These are phyloP conservation scores for Hylaeus volcanicus DNA, from an alignment of 1,140 invertebrate species.

Conservation along the genomic window DNA sequence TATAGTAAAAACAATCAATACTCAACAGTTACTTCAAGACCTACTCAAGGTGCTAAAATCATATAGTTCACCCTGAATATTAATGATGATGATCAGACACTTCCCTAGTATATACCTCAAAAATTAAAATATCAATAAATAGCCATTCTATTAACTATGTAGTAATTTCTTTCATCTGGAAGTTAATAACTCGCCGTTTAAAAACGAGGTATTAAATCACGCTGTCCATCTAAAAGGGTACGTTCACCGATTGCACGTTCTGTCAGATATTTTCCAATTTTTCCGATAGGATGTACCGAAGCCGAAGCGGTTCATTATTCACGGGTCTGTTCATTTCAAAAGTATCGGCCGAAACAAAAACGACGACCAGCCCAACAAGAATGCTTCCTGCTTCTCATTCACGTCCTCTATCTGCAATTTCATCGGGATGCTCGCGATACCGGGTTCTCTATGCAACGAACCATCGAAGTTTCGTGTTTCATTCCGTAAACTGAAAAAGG, in stretches of 20 bases:
- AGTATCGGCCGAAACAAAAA: conserved; percentile 5
- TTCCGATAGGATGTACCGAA: conserved; percentile 20
- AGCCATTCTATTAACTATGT: background rate
- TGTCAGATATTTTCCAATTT: conserved; percentile 36
- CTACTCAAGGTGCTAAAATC: too few relatives aligned
- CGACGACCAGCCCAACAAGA: background rate
- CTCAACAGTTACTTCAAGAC: too few relatives aligned
- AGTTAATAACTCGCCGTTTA: background rate
- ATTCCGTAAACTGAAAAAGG: conserved; percentile 34
- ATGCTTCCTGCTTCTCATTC: conserved; percentile 5
- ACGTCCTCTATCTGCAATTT: conserved; percentile 31
- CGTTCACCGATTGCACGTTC: conserved; percentile 4
- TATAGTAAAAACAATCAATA: too few relatives aligned
- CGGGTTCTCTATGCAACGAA: background rate
- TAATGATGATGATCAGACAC: too few relatives aligned
- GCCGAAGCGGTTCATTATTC: conserved; percentile 30
- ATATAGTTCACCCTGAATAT: too few relatives aligned
- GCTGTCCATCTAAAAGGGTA: background rate
- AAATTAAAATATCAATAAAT: too few relatives aligned
- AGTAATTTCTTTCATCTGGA: background rate
- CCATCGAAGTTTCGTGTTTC: conserved; percentile 33
- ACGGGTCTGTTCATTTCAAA: conserved; percentile 19
- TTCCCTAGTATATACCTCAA: too few relatives aligned
- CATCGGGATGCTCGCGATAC: conserved; percentile 20
- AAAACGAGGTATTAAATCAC: background rate